Evolutionary conservation across 37 sponge, comb jelly and placozoan species (phyloP), one percentile per base, ranked within the genome.

Genomic region (Bolinopsis microptera): DNA sequence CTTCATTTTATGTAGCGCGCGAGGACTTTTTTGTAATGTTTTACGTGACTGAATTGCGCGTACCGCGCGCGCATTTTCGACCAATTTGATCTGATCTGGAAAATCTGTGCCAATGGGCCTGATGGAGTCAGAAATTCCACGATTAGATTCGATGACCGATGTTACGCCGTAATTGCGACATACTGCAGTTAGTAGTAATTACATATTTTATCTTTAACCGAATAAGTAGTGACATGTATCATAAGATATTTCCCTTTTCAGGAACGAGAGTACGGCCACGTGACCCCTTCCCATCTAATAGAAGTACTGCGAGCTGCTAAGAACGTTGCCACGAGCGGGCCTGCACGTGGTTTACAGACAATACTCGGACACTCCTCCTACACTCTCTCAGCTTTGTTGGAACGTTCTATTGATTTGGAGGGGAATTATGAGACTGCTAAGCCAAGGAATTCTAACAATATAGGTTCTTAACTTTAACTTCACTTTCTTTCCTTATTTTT

Each of bases 341-440:
- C 90, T 3, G 90, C 90, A 2, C 90, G 48, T 9, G 90, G 90
- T 28, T 40, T 86, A 2, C 25, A 21, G 21, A 86, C 61, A 13
- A 86, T 40, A 28, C 61, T 86, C 5, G 90, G 90, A 5, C 90
- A 86, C 28, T 86, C 90, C 26, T 39, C 40, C 2, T 86, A 86
- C 28, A 36, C 90, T 0, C 90, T 86, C 25, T 38, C 90, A 3
- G 41, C 90, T 86, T 48, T 86, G 1, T 22, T 86, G 35, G 80
- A 27, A 5, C 28, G 80, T 34, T 32, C 35, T 31, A 36, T 27
- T 1, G 36, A 28, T 72, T 24, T 3, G 31, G 74, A 72, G 74
- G 74, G 31, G 26, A 72, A 48, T 48, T 13, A 5, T 48, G 61
- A 48, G 13, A 13, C 13, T 5, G 61, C 61, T 48, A 48, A 48